phyloP scores from a whole-genome alignment of 2,888 invertebrate genomes.

The Hydroisotoma schaefferi region DNA sequence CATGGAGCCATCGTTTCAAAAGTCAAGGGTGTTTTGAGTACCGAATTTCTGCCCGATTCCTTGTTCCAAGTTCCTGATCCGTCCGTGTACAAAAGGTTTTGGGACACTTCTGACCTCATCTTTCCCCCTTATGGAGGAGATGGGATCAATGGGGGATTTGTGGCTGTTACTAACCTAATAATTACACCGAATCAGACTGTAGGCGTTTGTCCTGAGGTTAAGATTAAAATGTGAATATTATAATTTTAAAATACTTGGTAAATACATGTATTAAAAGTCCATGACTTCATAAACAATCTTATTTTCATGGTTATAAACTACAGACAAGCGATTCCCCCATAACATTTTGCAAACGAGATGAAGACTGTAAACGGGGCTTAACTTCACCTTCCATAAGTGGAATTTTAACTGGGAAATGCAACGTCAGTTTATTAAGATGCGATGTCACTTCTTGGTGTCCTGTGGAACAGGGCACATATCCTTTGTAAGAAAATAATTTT shows the following conservation, averaged over 20 bases:
- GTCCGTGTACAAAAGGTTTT: constrained; percentile 50
- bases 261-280: not conserved
- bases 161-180: constrained; percentile 56
- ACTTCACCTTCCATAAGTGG: constrained; percentile 50
- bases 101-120: constrained; percentile 57
- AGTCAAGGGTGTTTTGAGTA: constrained; percentile 55
- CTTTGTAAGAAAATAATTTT: constrained; percentile 6
- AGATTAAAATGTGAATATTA: constrained; percentile 5
- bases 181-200: constrained; percentile 54
- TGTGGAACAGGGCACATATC: constrained; percentile 50
- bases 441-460: constrained; percentile 55
- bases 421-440: constrained; percentile 50
- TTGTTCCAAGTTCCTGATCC: constrained; percentile 32
- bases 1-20: constrained; percentile 53
- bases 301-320: not conserved
- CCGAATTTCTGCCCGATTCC: constrained; percentile 46
- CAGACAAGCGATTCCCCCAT: not conserved
- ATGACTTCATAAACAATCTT: not conserved
- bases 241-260: not conserved
- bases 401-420: constrained; percentile 54
- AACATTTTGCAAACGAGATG: constrained; percentile 7
- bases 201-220: constrained; percentile 52
- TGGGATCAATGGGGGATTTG: constrained; percentile 52
- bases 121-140: constrained; percentile 55
- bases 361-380: constrained; percentile 11